Base-by-base conservation (phyloP, 2,113 vertebrate genomes). In the Astur gentilis region DNA sequence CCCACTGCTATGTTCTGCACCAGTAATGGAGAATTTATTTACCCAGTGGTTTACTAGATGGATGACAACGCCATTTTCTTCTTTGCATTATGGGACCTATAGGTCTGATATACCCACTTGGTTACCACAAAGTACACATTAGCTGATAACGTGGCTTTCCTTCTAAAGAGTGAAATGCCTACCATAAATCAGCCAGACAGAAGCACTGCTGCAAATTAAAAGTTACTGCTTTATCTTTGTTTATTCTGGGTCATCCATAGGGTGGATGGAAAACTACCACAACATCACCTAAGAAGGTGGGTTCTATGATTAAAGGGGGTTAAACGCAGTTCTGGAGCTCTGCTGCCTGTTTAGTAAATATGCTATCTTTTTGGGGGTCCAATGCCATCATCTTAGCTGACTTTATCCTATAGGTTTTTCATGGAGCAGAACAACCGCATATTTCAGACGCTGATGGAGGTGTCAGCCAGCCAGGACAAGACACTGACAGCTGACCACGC, bases 391-490 rank as follows among this genome's bases (percentile, higher is more conserved):
- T 27, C 85, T 86, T 25, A 3, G 3, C 76, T 86, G 40, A 50
- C 44, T 97, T 50, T 62, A 29, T 71, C 77, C 87, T 32, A 2
- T n/a, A 99, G 99, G 97, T 99, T 99, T 98, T 99, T 99, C 98
- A 99, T 99, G 97, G 99, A 99, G 96, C 98, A 99, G 84, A 99
- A 99, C 96, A 99, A 99, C 97, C 98, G 99, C 95, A 99, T 99
- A 97, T 99, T 99, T 97, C 99, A 99, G 98, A 99, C 98, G 0
- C 92, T 99, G 94, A 97, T 98, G 64, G 99, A 99, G 88, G 98
- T 99, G 71, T 99, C 99, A 0, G 98, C 98, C 55, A 99, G 99
- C 95, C 94, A 98, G 10, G 99, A 99, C 81, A 99, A 99, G 95
- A 99, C 98, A 9, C 98, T 99, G 83, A 99, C 99, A 5, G 98